Evolutionary conservation across 2,888 invertebrate species (phyloP).

Genomic region (Drosophila infuscata): DNA sequence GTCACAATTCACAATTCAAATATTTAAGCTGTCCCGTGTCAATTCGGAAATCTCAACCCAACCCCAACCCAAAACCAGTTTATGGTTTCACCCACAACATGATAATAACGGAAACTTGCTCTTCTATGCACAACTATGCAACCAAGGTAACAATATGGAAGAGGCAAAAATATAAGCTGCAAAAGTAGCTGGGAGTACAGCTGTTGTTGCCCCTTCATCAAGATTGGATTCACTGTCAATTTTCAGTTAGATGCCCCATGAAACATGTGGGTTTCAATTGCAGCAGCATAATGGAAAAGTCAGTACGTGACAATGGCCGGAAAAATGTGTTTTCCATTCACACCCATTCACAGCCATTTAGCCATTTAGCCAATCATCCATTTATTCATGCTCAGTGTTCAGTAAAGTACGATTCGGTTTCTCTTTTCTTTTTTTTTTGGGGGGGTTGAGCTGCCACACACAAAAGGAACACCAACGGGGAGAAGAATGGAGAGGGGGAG

Average conservation of each 20-base stretch:
- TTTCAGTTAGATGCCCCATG: constrained; percentile 23
- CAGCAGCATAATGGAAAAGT: constrained; percentile 41
- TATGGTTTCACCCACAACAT: neutral
- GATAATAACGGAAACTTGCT: neutral
- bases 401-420: constrained; percentile 17
- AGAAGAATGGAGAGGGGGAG: no score
- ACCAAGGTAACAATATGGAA: neutral
- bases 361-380: constrained; percentile 18
- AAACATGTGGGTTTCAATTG: constrained; percentile 51
- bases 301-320: constrained; percentile 72
- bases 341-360: constrained; percentile 22
- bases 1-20: no score
- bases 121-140: neutral
- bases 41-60: no score
- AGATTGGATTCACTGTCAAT: constrained; percentile 24
- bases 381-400: constrained; percentile 25
- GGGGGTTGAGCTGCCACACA: constrained; percentile 13
- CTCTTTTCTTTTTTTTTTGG: neutral
- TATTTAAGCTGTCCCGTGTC: neutral
- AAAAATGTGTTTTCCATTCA: constrained; percentile 65
- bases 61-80: no score
- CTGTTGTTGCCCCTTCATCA: constrained; percentile 6
- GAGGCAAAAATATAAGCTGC: neutral
- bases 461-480: no score
- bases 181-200: neutral